Base-by-base conservation (phyloP, 2,888 invertebrate genomes). In the Pterostichus niger region DNA sequence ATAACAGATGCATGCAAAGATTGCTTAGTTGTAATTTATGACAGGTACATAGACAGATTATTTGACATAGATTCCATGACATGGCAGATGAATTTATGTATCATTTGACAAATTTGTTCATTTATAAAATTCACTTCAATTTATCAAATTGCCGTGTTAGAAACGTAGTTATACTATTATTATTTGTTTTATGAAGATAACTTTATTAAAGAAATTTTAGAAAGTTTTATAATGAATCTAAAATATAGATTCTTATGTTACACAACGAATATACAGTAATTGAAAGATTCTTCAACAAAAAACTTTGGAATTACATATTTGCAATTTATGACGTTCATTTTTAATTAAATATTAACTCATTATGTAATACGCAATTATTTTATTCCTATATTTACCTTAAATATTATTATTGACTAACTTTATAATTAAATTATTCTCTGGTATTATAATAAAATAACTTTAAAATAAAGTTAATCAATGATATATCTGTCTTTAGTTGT, bases 111-210 rank as follows among this genome's bases (percentile, higher is more conserved):
- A 49, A 10, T 13, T 2, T n/a, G 10, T 13, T 49, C 49, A 49
- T 49, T 49, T 17, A 56, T 17, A 9, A 24, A 6, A 56, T 56
- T 52, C 1, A 46, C 46, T 46, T 1, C 46, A 46, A 15, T 56
- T 24, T 24, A 17, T 10, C 10, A 56, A 24, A 24, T 24, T 64
- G 13, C 64, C 4, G 6, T 35, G n/a, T 64, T 61, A 35, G 1
- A 5, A 35, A 33, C 1, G 1, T 61, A 61, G 31, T 31, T 61
- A 35, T 64, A 59, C 6, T 49, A 56, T 31, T 11, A 9, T 10
- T 59, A 61, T 64, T 64, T 64, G n/a, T 64, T 64, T 64, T 33
- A 33, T 64, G 11, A n/a, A 49, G 33, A 64, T 64, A n/a, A 33
- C 35, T n/a, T 64, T n/a, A 64, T 64, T 64, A 64, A 31, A 64